phyloP scores from a whole-genome alignment of 2,888 invertebrate genomes.

The Oligia latruncula region DNA sequence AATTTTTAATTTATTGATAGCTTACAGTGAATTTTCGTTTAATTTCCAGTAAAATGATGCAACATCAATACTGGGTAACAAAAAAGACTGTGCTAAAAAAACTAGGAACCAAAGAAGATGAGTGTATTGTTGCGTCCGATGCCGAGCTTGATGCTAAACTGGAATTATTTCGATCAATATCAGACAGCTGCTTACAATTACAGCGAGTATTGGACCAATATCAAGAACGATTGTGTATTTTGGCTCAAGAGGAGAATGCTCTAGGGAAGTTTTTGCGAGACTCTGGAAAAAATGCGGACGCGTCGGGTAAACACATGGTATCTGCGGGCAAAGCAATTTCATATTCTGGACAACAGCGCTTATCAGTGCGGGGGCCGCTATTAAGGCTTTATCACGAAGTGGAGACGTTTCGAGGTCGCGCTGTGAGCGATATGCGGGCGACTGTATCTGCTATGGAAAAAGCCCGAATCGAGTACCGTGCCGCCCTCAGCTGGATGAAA shows the following conservation, averaged over 20 bases:
- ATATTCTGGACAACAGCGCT: constrained; percentile 97
- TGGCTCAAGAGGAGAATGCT: constrained; percentile 98
- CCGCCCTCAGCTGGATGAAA: constrained; percentile 99
- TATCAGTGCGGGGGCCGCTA: constrained; percentile 96
- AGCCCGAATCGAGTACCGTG: constrained; percentile 98
- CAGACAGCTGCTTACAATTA: constrained; percentile 96
- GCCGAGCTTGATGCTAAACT: constrained; percentile 99
- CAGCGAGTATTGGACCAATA: constrained; percentile 97
- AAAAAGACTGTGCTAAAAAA: constrained; percentile 98
- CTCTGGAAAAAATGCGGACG: constrained; percentile 97
- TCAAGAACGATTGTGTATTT: constrained; percentile 97
- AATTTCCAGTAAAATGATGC: constrained; percentile 90
- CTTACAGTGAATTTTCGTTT: constrained; percentile 41
- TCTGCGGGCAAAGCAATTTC: constrained; percentile 95
- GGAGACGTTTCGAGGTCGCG: constrained; percentile 98
- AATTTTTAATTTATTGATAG: constrained; percentile 29
- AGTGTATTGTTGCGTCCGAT: constrained; percentile 98
- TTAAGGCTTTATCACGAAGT: constrained; percentile 97
- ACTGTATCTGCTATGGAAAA: constrained; percentile 99
- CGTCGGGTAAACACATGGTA: constrained; percentile 91
- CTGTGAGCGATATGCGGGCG: constrained; percentile 97
- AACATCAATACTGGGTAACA: constrained; percentile 99
- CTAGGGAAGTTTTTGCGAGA: constrained; percentile 98
- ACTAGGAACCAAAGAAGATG: constrained; percentile 99
- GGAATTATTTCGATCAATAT: constrained; percentile 97